A percentile compares a stretch with the other conserved stretches of the same genome.
Conservation (phyloP, 2,888 invertebrate genomes). For the Salpingus planirostris region DNA sequence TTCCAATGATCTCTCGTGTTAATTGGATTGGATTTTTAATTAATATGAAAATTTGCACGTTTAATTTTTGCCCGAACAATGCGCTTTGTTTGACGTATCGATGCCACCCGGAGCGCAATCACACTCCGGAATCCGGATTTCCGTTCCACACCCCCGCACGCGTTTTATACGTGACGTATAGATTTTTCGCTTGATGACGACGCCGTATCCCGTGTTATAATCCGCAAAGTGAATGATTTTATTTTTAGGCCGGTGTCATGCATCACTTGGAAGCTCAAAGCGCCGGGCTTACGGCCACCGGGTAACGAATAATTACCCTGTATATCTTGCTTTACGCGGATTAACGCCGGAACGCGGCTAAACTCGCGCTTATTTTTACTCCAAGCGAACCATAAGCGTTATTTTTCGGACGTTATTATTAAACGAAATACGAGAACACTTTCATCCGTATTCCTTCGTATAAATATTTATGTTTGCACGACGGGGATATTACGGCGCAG, state of each 20-base stretch:
- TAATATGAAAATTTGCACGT: conserved; percentile 42
- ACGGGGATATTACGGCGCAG: conserved; percentile 8
- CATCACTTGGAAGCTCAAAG: conserved; percentile 32
- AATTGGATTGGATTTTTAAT: conserved; percentile 45
- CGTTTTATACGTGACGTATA: neutral
- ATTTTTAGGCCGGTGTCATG: conserved; percentile 30
- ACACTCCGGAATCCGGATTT: conserved; percentile 1
- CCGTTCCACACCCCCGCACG: neutral
- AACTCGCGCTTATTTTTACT: conserved; percentile 16
- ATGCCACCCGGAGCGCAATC: conserved; percentile 6
- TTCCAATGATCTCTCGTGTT: conserved; percentile 37
- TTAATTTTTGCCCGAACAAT: conserved; percentile 21
- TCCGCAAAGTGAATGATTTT: conserved; percentile 26
- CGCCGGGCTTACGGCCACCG: conserved; percentile 32
- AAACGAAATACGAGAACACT: conserved; percentile 2
- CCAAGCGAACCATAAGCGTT: no score
- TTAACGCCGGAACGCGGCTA: conserved; percentile 27
- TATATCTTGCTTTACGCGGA: conserved; percentile 38
- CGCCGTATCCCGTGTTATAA: conserved; percentile 17
- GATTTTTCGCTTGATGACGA: neutral
- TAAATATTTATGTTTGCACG: conserved; percentile 14
- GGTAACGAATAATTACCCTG: conserved; percentile 35
- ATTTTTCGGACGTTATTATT: neutral
- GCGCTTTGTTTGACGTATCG: conserved; percentile 13
- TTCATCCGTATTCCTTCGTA: conserved; percentile 1